Percentiles rank a stretch among this genome's conserved stretches.
Conservation (phyloP, 2,888 invertebrate species). For the Drosophila nr. perissopoda region DNA sequence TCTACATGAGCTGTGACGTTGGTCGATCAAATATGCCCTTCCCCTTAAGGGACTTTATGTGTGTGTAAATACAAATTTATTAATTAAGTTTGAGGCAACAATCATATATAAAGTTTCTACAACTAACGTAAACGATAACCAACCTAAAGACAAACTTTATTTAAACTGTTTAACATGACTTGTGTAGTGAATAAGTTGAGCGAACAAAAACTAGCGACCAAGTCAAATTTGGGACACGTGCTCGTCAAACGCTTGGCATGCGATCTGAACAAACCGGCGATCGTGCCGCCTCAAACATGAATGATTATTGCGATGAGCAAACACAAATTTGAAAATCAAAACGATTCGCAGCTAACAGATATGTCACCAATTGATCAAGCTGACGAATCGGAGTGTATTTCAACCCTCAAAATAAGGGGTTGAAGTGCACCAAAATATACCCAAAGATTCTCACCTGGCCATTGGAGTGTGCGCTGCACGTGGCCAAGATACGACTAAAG, state of each 20-base stretch:
- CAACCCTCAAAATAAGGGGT: slow-evolving; percentile 31
- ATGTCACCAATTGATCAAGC: slow-evolving; percentile 57
- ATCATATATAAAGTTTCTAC: neutral
- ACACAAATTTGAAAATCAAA: slow-evolving; percentile 48
- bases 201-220: neutral
- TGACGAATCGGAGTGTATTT: slow-evolving; percentile 49
- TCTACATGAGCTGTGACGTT: too few species aligned
- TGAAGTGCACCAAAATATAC: slow-evolving; percentile 24
- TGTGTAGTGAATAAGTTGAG: neutral
- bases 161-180: neutral
- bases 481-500: slow-evolving; percentile 39
- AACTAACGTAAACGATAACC: neutral
- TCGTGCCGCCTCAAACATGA: slow-evolving; percentile 47
- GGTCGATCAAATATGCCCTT: too few species aligned
- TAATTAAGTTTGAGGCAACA: neutral
- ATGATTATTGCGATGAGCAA: slow-evolving; percentile 63
- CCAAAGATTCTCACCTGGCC: slow-evolving; percentile 62
- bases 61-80: too few species aligned
- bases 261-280: slow-evolving; percentile 22
- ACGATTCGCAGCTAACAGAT: slow-evolving; percentile 32
- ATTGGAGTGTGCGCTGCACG: slow-evolving; percentile 77
- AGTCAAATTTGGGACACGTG: slow-evolving; percentile 39
- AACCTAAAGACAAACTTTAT: neutral
- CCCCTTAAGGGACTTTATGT: too few species aligned
- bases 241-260: slow-evolving; percentile 42